phyloP scores from a whole-genome alignment of 2,113 vertebrate species.

The Hippocampus mohnikei region DNA sequence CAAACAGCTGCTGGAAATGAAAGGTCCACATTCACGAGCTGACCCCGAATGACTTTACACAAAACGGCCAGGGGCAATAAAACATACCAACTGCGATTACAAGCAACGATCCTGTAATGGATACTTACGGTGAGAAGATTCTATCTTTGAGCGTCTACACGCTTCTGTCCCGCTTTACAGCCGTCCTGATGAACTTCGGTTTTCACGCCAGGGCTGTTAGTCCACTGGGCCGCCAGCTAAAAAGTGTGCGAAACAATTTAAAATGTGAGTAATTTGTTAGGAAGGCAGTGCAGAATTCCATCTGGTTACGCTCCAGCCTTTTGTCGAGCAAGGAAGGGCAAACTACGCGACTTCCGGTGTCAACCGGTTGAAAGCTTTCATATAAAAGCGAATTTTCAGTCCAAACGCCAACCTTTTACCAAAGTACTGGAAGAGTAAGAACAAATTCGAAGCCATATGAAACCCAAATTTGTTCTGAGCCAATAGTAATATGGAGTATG shows the following conservation, averaged over 20 bases:
- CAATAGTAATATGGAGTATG: neutral
- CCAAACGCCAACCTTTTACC: neutral
- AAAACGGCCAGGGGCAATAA: constrained; percentile 39
- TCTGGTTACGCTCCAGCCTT: constrained; percentile 47
- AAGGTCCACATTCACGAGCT: constrained; percentile 10
- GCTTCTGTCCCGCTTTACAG: constrained; percentile 64
- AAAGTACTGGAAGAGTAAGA: neutral
- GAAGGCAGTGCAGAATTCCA: constrained; percentile 65
- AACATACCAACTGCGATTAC: constrained; percentile 15
- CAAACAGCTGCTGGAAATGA: neutral
- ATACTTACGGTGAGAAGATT: constrained; percentile 62
- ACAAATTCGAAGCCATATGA: neutral
- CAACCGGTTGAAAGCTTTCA: neutral
- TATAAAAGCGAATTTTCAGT: neutral
- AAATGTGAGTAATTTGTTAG: constrained; percentile 60
- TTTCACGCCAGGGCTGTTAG: constrained; percentile 54
- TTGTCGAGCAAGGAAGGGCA: neutral
- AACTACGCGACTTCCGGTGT: neutral
- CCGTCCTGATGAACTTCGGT: constrained; percentile 31
- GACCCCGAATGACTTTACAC: constrained; percentile 42
- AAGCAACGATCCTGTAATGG: constrained; percentile 16
- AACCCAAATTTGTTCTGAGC: neutral
- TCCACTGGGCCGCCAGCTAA: constrained; percentile 72
- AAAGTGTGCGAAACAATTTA: constrained; percentile 68
- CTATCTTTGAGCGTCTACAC: constrained; percentile 39